Evolutionary conservation across 2,888 invertebrate genomes (phyloP), one percentile per base, ranked within the genome.

Genomic region (Psococerastis gibbosa): DNA sequence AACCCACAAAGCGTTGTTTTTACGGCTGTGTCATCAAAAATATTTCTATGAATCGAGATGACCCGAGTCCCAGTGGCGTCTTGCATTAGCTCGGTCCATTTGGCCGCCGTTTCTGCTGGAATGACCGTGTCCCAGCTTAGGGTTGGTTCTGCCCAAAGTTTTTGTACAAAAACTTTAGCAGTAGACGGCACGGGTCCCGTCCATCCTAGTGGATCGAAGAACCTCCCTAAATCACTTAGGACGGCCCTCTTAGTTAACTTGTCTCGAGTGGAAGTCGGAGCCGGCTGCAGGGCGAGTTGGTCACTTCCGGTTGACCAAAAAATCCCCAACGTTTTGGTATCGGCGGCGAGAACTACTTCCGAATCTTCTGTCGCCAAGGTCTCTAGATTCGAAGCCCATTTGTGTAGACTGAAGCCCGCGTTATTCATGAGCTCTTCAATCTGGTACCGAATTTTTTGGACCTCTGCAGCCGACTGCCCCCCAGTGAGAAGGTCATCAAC

Each of bases 1-100:
- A 52, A 55, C 3, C 52, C 52, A 43, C 52, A 51, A 15, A 55
- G 22, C 8, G n/a, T n/a, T n/a, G n/a, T n/a, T n/a, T n/a, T n/a
- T n/a, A n/a, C n/a, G n/a, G n/a, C n/a, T n/a, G n/a, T n/a, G n/a
- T n/a, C n/a, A n/a, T n/a, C 5, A 2, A 43, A 22, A 11, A 48
- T 23, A 6, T 34, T 17, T 4, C 45, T 16, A 33, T 48, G 48
- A 6, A 50, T 45, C 3, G 22, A 15, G 2, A 47, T 27, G 9
- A 34, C 22, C 6, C 44, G 13, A 2, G 49, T 3, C 1, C 22
- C 13, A 2, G 22, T 8, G 2, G 51, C 9, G 2, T 50, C 42
- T 2, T 31, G 9, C 9, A 35, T 22, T 6, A 43, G 48, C 11
- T 33, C 33, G 2, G 23, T 41, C 49, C 47, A 51, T 8, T 22